Evolutionary conservation across 2,888 invertebrate species (phyloP).

Genomic region (Chrysolina americana): DNA sequence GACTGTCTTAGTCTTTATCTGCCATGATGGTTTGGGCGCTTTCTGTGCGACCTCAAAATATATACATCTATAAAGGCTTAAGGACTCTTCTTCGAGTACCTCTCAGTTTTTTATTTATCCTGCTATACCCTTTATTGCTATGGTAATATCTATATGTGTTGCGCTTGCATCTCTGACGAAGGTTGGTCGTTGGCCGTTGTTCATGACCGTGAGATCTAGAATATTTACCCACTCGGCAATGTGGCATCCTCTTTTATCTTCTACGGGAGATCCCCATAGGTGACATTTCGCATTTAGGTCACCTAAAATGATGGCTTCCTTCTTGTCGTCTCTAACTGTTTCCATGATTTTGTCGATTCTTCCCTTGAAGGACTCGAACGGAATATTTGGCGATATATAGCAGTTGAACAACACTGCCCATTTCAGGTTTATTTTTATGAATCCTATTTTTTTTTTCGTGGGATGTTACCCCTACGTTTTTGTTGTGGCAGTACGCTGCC

Average conservation of each 20-base stretch:
- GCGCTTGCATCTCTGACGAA: constrained; percentile 3
- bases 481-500: background rate
- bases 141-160: constrained; percentile 6
- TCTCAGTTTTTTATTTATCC: background rate
- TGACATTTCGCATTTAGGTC: constrained; percentile 31
- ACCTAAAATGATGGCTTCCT: constrained; percentile 1
- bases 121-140: background rate
- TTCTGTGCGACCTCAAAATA: no score
- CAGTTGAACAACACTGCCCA: background rate
- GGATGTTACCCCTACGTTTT: background rate
- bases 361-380: background rate
- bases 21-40: no score
- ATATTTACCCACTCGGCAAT: constrained; percentile 18
- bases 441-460: background rate
- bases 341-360: constrained; percentile 15
- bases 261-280: constrained; percentile 24
- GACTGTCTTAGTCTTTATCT: no score
- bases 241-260: constrained; percentile 16
- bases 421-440: background rate
- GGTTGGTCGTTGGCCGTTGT: constrained; percentile 8
- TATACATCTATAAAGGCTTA: background rate
- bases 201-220: constrained; percentile 2
- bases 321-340: background rate
- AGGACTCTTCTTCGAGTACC: constrained; percentile 5
- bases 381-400: constrained; percentile 24